Base-by-base conservation (phyloP, 2,888 invertebrate species). In the Panopea generosa region DNA sequence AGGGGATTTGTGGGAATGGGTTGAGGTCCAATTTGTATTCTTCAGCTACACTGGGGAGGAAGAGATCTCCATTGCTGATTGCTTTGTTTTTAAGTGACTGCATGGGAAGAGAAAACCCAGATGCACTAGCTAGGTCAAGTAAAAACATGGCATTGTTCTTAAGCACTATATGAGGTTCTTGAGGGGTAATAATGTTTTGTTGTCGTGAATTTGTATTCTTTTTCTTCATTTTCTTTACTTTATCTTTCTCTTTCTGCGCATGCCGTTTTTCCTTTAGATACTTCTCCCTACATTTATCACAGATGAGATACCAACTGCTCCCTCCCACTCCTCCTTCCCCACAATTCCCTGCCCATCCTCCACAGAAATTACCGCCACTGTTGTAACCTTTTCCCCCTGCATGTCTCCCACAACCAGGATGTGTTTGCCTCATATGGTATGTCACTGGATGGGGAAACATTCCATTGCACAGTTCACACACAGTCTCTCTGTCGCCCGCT, bases 131-230 rank as follows among this genome's bases (percentile, higher is more conserved):
- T 63, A 99, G 92, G 90, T 98, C 98, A 72, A 99, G 94, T 14
- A 99, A 93, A 91, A 99, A 99, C 92, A 97, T 95, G 0, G 99
- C 98, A 92, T 99, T 99, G 90, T 97, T 97, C 86, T 96, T 96
- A 95, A 99, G 96, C 4, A 96, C 95, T 55, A 95, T 93, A 89
- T 97, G 94, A 78, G 93, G 93, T 67, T 94, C 94, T 90, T 93
- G 91, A 87, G 93, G 89, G 33, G 89, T 87, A 73, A 94, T 87
- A 61, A 91, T 86, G 7, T 91, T 88, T 53, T 89, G 86, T 43
- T 91, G 83, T 45, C 86, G 78, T 33, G 81, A 82, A 62, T 77
- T 66, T 61, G 78, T 79, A 65, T 80, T 85, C 81, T 89, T 89
- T 81, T 87, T 88, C 62, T 87, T 87, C 66, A 86, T 79, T 87